A percentile compares a stretch with the other conserved stretches of the same genome.
These are phyloP conservation scores for Drosophila pectinifera DNA, from an alignment of 1,140 invertebrate species.

Conservation along the genomic window DNA sequence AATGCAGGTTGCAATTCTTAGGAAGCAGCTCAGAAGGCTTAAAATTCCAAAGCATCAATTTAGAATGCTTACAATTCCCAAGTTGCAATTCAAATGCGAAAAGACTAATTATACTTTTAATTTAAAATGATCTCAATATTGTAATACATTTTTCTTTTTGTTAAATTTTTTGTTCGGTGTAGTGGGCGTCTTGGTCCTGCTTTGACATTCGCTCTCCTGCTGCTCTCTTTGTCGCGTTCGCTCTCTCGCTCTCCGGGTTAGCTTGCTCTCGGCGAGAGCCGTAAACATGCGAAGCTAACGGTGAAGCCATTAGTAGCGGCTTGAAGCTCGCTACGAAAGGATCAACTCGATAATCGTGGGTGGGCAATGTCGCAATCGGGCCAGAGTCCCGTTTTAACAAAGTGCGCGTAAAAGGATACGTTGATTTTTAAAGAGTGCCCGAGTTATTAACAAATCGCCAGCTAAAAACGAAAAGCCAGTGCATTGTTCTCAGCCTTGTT, in stretches of 20 bases:
- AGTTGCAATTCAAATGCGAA: too few relatives aligned
- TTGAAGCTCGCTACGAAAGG: constrained; percentile 66
- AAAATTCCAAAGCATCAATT: background rate
- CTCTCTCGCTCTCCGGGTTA: constrained; percentile 2
- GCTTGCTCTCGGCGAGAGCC: constrained; percentile 13
- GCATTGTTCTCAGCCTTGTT: background rate
- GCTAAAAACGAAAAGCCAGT: background rate
- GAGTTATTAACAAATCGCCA: constrained; percentile 4
- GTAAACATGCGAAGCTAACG: constrained; percentile 24
- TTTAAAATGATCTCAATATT: background rate
- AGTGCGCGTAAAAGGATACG: constrained; percentile 63
- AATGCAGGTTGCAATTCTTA: background rate
- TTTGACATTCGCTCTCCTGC: constrained; percentile 12
- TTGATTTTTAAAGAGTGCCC: constrained; percentile 19
- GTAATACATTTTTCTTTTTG: too few relatives aligned
- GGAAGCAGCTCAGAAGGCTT: background rate
- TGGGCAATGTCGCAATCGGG: constrained; percentile 1
- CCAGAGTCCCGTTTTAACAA: constrained; percentile 11
- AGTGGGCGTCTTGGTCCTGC: constrained; percentile 16
- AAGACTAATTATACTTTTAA: too few relatives aligned
- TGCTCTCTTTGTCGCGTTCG: constrained; percentile 5
- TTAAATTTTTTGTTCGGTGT: background rate
- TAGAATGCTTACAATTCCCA: too few relatives aligned
- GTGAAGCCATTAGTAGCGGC: constrained; percentile 49
- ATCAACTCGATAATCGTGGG: constrained; percentile 41